Base-by-base conservation (phyloP, 1,140 invertebrate species). In the Ceratosolen solmsi region DNA sequence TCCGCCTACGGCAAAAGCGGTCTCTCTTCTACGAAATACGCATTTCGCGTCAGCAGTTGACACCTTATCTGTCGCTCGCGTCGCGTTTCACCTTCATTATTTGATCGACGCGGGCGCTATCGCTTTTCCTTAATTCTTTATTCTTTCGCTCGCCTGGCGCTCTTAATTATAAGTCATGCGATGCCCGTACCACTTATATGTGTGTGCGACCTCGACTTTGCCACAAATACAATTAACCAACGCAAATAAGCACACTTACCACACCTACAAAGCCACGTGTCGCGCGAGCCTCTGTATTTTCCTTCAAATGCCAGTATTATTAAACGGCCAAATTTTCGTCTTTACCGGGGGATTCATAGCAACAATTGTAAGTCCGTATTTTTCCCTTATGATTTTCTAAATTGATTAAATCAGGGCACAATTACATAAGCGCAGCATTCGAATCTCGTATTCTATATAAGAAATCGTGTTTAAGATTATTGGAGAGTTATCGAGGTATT, bases 191-290 rank as follows among this genome's bases (percentile, higher is more conserved):
- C 83, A 84, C 85, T 86, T 85, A 82, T 49, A 27, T 46, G n/a
- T 2, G 22, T 41, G 58, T 38, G 60, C 60, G 86, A 74, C 87
- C 86, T 88, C 87, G 86, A 89, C 87, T 90, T 89, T 89, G 86
- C 78, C 83, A 80, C 79, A 63, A 36, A 63, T 60, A 79, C 63
- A 54, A 79, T 84, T 83, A 87, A 83, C 65, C 46, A 85, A 85
- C 33, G 46, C 71, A 85, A 86, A 85, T 78, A 85, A 56, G 11
- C 11, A 15, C 20, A 46, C n/a, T 30, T 27, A 13, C 0, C 20
- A n/a, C 41, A 8, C 22, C 3, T 20, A 33, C 0, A 11, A 36
- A 56, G 9, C 30, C 41, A 33, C 49, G 30, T 74, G 51, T 30
- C 46, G n/a, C 15, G 4, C 20, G 1, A n/a, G 22, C 20, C 2